Evolutionary conservation across 2,113 vertebrate species (phyloP), one percentile per base, ranked within the genome.

Genomic region (Lagopus leucura): DNA sequence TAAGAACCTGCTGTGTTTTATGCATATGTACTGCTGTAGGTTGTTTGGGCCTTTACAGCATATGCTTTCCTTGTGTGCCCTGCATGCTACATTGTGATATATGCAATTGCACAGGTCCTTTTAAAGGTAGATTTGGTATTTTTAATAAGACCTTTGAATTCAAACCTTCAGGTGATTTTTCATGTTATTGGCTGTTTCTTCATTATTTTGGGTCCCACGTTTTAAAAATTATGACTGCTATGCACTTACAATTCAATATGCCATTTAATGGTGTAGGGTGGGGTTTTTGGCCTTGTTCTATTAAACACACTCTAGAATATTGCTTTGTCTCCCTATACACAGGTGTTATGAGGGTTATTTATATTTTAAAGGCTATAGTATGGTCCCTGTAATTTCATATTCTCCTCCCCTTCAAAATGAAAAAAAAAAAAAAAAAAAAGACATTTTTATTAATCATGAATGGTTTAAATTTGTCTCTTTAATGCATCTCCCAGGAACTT

Each of bases 131-230:
- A 90, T 61, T 32, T 74, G 85, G 82, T 94, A 88, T 70, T 92
- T 95, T 78, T 96, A 93, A 92, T 88, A 85, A 82, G 72, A 25
- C 58, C 45, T 96, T 93, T 93, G 93, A 95, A 95, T 92, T 94
- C 79, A 43, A 2, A 83, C 22, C 27, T 89, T 85, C 82, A 90
- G 82, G 88, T 96, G 57, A 76, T 94, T 92, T 16, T 90, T 75
- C 64, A 80, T 71, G 91, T 96, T 95, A 93, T 92, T 95, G 89
- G 89, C 92, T 95, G 87, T 93, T 96, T 93, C 76, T 81, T 69
- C 86, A 74, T 88, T 95, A 92, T 38, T 94, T 89, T 92, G 55
- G 21, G 55, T 85, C 64, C n/a, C 47, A 58, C 76, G 82, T 47
- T 79, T 76, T 95, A 95, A 95, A 92, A 96, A 92, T 90, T 94